Percentiles rank a stretch among this genome's conserved stretches.
phyloP scores from a whole-genome alignment of 1,140 invertebrate genomes.

The Heliconius hewitsoni region DNA sequence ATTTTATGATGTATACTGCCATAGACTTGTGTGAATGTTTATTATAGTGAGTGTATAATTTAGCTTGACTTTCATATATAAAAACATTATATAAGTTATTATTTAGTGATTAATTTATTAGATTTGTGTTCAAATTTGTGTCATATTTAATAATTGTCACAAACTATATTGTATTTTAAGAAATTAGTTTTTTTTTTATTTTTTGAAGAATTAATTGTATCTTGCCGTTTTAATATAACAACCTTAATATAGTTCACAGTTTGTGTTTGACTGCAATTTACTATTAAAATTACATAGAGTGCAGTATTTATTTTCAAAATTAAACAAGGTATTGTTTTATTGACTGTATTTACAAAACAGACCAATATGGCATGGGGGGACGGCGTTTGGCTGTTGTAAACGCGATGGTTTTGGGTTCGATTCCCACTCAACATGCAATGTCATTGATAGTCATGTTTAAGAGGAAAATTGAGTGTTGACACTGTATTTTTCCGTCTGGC shows the following conservation, averaged over 20 bases:
- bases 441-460: no score
- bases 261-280: not conserved
- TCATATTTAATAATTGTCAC: slow-evolving; percentile 74
- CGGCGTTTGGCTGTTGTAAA: no score
- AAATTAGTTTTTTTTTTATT: slow-evolving; percentile 39
- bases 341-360: not conserved
- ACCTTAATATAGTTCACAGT: not conserved
- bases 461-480: no score
- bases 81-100: slow-evolving; percentile 33
- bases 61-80: slow-evolving; percentile 27
- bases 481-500: no score
- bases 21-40: slow-evolving; percentile 44
- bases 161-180: slow-evolving; percentile 51
- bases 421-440: no score
- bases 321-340: not conserved
- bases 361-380: no score
- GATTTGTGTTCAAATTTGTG: slow-evolving; percentile 78
- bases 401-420: no score
- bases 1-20: slow-evolving; percentile 26
- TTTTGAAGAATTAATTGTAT: slow-evolving; percentile 60
- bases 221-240: slow-evolving; percentile 53
- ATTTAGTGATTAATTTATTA: slow-evolving; percentile 53
- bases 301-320: not conserved
- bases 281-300: not conserved
- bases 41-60: slow-evolving; percentile 41